A percentile compares a stretch with the other conserved stretches of the same genome.
Evolutionary conservation across 1,140 invertebrate genomes (phyloP).

Genomic region (Drosophila gunungcola): DNA sequence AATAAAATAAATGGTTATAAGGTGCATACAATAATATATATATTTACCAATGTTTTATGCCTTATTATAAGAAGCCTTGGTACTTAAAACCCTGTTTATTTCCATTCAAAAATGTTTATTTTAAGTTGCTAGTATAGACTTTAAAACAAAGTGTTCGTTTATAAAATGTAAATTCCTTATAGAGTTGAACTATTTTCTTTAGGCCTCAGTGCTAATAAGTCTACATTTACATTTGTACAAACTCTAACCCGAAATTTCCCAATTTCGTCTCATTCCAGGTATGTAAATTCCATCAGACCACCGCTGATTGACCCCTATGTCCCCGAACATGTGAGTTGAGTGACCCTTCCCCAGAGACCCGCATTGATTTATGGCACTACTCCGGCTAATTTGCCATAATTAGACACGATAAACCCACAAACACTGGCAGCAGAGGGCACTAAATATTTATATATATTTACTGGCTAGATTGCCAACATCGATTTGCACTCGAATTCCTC

Average conservation of each 20-base stretch:
- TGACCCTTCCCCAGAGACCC: conserved; percentile 32
- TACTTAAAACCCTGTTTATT: too few relatives aligned
- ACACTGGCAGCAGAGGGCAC: conserved; percentile 12
- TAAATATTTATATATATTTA: conserved; percentile 49
- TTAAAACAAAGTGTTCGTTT: too few relatives aligned
- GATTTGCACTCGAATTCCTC: conserved; percentile 48
- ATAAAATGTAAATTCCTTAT: too few relatives aligned
- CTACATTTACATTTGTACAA: not conserved
- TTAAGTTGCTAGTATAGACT: too few relatives aligned
- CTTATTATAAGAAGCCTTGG: too few relatives aligned
- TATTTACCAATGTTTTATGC: too few relatives aligned
- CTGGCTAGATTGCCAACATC: conserved; percentile 55
- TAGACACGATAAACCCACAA: conserved; percentile 53
- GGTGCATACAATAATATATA: too few relatives aligned
- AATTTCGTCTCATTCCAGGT: conserved; percentile 59
- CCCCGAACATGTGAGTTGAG: conserved; percentile 10
- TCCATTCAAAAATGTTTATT: too few relatives aligned
- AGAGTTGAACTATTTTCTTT: too few relatives aligned
- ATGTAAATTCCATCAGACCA: conserved; percentile 37
- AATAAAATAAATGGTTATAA: too few relatives aligned
- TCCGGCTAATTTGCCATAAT: conserved; percentile 71
- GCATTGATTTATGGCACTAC: conserved; percentile 40
- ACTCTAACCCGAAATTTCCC: conserved; percentile 1
- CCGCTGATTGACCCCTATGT: conserved; percentile 5
- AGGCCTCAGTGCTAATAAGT: not conserved